Evolutionary conservation across 1,140 invertebrate species (phyloP).

Genomic region (Rhyacophila brunnea): DNA sequence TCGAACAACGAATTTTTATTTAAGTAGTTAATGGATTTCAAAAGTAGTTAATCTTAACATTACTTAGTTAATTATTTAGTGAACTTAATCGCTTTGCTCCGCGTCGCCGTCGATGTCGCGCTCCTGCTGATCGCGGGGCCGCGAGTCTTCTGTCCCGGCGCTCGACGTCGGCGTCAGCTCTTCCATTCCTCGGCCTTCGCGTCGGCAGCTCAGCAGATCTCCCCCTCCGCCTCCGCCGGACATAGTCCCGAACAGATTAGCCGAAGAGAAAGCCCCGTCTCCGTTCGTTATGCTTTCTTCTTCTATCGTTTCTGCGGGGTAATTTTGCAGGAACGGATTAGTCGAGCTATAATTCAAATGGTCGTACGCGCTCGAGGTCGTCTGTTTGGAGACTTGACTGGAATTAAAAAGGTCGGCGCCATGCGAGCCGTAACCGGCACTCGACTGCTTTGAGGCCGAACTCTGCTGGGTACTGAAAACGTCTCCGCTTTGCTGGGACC

Average conservation of each 20-base stretch:
- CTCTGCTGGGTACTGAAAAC: constrained; percentile 13
- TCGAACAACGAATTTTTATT: too few species aligned
- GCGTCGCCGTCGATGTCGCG: constrained; percentile 59
- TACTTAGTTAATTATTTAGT: not conserved
- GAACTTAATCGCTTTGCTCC: constrained; percentile 56
- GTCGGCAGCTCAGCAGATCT: constrained; percentile 19
- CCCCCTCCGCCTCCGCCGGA: constrained; percentile 28
- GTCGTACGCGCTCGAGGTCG: constrained; percentile 37
- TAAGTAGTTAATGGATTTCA: not conserved
- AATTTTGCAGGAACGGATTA: constrained; percentile 61
- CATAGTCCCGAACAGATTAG: constrained; percentile 29
- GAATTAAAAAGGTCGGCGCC: constrained; percentile 23
- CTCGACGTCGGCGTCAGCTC: constrained; percentile 61
- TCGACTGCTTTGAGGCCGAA: constrained; percentile 8
- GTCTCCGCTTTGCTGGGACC: constrained; percentile 11
- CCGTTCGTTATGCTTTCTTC: constrained; percentile 34
- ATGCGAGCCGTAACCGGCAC: not conserved
- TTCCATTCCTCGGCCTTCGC: constrained; percentile 40
- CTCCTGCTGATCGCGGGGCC: constrained; percentile 55
- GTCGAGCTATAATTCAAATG: constrained; percentile 52
- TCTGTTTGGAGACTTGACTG: constrained; percentile 21
- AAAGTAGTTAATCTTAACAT: not conserved
- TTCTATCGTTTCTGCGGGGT: constrained; percentile 40
- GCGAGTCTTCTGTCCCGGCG: constrained; percentile 60
- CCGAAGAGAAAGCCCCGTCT: constrained; percentile 14